Conservation (phyloP, 2,888 invertebrate species). For the Steinernema hermaphroditum region DNA sequence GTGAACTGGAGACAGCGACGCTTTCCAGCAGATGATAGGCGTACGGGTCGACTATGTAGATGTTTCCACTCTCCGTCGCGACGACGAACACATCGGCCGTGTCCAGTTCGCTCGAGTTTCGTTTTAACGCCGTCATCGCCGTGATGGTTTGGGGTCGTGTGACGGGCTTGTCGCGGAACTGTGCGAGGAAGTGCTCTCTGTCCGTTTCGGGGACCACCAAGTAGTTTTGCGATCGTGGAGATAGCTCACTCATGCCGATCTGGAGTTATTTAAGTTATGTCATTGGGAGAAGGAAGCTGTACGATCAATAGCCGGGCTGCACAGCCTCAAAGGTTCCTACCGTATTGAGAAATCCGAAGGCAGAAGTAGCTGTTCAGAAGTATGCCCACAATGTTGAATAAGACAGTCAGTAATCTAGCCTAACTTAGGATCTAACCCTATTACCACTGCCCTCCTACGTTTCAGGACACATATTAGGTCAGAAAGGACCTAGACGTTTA, state of each 20-base stretch:
- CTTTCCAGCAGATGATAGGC: neutral
- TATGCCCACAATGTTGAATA: too few relatives aligned
- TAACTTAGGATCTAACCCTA: too few relatives aligned
- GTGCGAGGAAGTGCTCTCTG: slow-evolving; percentile 1
- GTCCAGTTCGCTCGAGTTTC: slow-evolving; percentile 2
- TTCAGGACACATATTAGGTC: too few relatives aligned
- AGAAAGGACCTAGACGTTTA: too few relatives aligned
- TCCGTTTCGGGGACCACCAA: neutral
- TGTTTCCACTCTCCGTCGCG: slow-evolving; percentile 5
- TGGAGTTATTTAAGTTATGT: neutral
- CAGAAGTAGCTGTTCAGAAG: too few relatives aligned
- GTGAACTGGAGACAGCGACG: neutral
- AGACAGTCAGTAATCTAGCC: too few relatives aligned
- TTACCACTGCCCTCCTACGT: too few relatives aligned
- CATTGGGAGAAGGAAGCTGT: too few relatives aligned
- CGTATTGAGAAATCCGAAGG: too few relatives aligned
- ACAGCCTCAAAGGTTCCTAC: too few relatives aligned
- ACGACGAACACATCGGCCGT: neutral
- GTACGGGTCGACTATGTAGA: slow-evolving; percentile 10
- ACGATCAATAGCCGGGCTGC: too few relatives aligned
- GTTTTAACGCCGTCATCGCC: slow-evolving; percentile 56
- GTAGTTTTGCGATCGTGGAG: slow-evolving; percentile 14
- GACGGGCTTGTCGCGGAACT: slow-evolving; percentile 6
- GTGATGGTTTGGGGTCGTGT: slow-evolving; percentile 33
- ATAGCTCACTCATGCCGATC: slow-evolving; percentile 37